Evolutionary conservation across 1,140 invertebrate genomes (phyloP).

Genomic region (Thaumatotibia leucotreta): DNA sequence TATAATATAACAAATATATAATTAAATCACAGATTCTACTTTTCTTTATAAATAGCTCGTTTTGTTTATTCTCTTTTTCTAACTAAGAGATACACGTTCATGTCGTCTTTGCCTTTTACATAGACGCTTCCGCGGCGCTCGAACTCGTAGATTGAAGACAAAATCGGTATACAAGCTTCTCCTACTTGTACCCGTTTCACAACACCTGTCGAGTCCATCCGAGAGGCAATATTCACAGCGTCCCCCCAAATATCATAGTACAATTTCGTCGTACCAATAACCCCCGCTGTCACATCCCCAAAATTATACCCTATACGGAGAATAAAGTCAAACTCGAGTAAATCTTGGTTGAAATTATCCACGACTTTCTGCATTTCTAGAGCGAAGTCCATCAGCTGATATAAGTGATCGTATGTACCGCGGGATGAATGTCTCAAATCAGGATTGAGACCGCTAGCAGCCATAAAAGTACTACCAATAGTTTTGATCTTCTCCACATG

Average conservation of each 20-base stretch:
- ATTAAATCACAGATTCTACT: slow-evolving; percentile 75
- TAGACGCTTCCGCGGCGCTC: slow-evolving; percentile 91
- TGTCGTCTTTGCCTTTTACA: slow-evolving; percentile 97
- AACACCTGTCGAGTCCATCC: slow-evolving; percentile 96
- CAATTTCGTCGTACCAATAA: slow-evolving; percentile 96
- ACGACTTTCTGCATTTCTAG: slow-evolving; percentile 91
- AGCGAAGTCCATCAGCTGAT: slow-evolving; percentile 92
- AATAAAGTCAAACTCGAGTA: slow-evolving; percentile 93
- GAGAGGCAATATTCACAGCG: slow-evolving; percentile 96
- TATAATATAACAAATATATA: slow-evolving; percentile 55
- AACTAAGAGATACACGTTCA: slow-evolving; percentile 89
- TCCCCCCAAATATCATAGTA: slow-evolving; percentile 99
- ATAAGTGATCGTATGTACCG: slow-evolving; percentile 87
- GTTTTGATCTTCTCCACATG: slow-evolving; percentile 99
- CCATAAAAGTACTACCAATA: slow-evolving; percentile 98
- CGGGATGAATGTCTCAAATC: slow-evolving; percentile 79
- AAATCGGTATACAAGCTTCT: slow-evolving; percentile 81
- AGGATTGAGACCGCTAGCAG: slow-evolving; percentile 94
- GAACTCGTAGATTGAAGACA: slow-evolving; percentile 85
- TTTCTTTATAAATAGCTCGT: slow-evolving; percentile 43
- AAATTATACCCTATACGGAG: slow-evolving; percentile 90
- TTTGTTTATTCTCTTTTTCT: slow-evolving; percentile 70
- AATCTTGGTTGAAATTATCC: slow-evolving; percentile 91
- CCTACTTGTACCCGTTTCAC: slow-evolving; percentile 91
- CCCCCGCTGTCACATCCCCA: slow-evolving; percentile 96